Conservation (phyloP, 2,797 vertebrate species). For the Hydrolagus colliei region DNA sequence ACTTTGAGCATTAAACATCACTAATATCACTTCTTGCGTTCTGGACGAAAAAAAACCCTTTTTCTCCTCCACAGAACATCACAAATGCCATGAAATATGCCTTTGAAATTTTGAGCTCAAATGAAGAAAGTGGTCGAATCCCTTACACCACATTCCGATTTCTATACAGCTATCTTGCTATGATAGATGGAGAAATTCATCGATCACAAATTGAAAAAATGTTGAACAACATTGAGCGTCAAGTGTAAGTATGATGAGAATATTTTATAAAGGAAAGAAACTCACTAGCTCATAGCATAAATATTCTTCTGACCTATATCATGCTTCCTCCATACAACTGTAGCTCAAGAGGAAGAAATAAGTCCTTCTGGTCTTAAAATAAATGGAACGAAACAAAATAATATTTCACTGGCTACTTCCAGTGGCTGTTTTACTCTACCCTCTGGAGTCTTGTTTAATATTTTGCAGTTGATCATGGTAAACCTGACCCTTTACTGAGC, state of each 20-base stretch:
- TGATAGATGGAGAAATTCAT: slow-evolving; percentile 54
- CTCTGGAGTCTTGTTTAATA: too few species aligned
- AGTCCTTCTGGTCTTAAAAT: neutral
- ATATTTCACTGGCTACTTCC: too few species aligned
- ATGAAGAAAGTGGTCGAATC: slow-evolving; percentile 45
- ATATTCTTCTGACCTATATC: too few species aligned
- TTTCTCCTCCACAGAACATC: slow-evolving; percentile 46
- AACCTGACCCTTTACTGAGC: too few species aligned
- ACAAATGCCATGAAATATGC: slow-evolving; percentile 52
- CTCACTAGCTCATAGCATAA: too few species aligned
- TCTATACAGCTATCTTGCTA: slow-evolving; percentile 52
- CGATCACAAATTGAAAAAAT: slow-evolving; percentile 50
- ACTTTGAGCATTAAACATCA: too few species aligned
- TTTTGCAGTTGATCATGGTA: too few species aligned
- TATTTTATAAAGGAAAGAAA: neutral
- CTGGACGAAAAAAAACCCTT: neutral
- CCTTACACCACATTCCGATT: slow-evolving; percentile 55
- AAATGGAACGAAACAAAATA: neutral
- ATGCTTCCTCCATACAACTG: too few species aligned
- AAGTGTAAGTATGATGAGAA: slow-evolving; percentile 48
- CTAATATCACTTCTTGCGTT: too few species aligned
- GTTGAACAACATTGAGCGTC: slow-evolving; percentile 53
- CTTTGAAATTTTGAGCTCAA: slow-evolving; percentile 50
- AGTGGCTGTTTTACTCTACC: too few species aligned
- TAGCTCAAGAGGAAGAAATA: neutral